Base-by-base conservation (phyloP, 2,888 invertebrate species). In the Melikaiella ostensackeni region DNA sequence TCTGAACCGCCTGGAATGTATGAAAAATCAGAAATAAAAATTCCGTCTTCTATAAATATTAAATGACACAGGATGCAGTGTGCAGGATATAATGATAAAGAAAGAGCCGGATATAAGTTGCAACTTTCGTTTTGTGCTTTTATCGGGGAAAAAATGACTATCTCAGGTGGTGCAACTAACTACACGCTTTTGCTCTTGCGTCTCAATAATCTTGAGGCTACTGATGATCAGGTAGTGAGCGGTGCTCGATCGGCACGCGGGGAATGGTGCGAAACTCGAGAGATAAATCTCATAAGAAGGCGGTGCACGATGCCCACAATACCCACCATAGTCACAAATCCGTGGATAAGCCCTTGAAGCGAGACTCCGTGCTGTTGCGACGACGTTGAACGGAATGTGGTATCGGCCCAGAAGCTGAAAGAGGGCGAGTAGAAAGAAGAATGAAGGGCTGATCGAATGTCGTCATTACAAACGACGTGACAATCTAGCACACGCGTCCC, bases 251-350 rank as follows among this genome's bases (percentile, higher is more conserved):
- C 38, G 38, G 64, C 64, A 64, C 16, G 42, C 16, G 3, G 80
- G 79, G 80, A 74, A 77, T 70, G 79, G 77, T 74, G 75, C 42
- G 77, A 85, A 86, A 84, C 82, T 83, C 80, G 77, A 79, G 86
- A 85, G 86, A 89, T 89, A 89, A 88, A 88, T 87, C 89, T 89
- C 88, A 89, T 90, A 88, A 90, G 90, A 88, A 90, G 89, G 88
- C 91, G 85, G 88, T 87, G 88, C 91, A 90, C 90, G 91, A 89
- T 86, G 86, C 85, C 84, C 84, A 84, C 87, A 86, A 85, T 87
- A 86, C 85, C 84, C 84, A 84, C 87, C 86, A 85, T 87, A 84
- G 86, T 84, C 88, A 86, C 88, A 90, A 91, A 89, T 90, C 90
- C 89, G 80, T 78, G 88, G 90, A 89, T 91, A 90, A 91, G 89